These are phyloP conservation scores for Eupeodes luniger DNA, from an alignment of 2,888 invertebrate genomes.

Conservation along the genomic window DNA sequence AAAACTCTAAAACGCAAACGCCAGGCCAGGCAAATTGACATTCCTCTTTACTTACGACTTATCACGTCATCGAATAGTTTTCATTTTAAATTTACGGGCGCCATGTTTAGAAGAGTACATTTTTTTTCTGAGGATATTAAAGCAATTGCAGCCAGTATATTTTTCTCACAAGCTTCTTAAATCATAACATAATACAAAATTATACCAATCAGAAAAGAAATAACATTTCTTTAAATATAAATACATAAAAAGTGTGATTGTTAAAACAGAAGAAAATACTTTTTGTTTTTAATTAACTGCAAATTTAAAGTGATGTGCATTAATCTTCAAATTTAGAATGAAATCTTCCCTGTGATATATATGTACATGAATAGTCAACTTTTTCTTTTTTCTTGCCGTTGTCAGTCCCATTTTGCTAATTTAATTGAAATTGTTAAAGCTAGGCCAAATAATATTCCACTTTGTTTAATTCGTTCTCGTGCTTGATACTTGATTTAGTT, in stretches of 20 bases:
- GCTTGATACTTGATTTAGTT: too few species aligned
- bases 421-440: slow-evolving; percentile 10
- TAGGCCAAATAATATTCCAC: neutral
- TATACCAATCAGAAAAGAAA: neutral
- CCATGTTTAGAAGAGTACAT: too few species aligned
- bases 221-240: neutral
- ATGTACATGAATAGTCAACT: slow-evolving; percentile 33
- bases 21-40: too few species aligned
- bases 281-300: neutral
- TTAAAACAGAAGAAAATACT: neutral
- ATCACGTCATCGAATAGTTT: too few species aligned
- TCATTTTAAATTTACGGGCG: too few species aligned
- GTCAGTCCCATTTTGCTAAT: neutral
- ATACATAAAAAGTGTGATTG: neutral
- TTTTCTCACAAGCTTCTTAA: neutral
- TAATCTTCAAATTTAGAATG: slow-evolving; percentile 27
- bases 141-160: neutral
- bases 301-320: slow-evolving; percentile 6
- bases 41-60: too few species aligned
- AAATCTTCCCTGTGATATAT: slow-evolving; percentile 33
- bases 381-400: slow-evolving; percentile 24
- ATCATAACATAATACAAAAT: neutral
- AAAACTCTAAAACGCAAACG: too few species aligned
- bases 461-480: too few species aligned
- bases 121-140: too few species aligned